Percentiles rank a stretch among this genome's conserved stretches.
Conservation (phyloP, 1,140 invertebrate genomes). For the Arion vulgaris region DNA sequence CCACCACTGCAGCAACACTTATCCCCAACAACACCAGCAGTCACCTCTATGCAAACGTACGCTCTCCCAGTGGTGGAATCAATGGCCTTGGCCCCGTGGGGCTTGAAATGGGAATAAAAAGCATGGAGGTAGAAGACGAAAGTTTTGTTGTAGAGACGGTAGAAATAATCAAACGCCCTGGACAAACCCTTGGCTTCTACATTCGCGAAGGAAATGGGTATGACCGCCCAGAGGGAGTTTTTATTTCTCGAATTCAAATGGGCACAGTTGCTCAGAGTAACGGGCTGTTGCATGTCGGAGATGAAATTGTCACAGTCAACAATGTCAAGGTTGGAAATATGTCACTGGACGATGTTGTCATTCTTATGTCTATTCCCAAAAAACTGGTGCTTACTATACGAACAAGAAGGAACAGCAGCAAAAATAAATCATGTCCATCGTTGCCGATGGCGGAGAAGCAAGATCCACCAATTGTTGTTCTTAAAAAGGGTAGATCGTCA, state of each 20-base stretch:
- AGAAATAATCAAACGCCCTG: slow-evolving; percentile 98
- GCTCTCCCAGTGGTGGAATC: neutral
- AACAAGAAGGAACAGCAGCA: slow-evolving; percentile 65
- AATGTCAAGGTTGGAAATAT: slow-evolving; percentile 96
- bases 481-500: slow-evolving; percentile 81
- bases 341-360: slow-evolving; percentile 98
- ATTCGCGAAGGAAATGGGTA: slow-evolving; percentile 97
- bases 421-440: slow-evolving; percentile 69
- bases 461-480: slow-evolving; percentile 92
- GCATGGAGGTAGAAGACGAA: slow-evolving; percentile 68
- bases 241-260: slow-evolving; percentile 95
- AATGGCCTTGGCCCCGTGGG: slow-evolving; percentile 39
- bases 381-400: slow-evolving; percentile 93
- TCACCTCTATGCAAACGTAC: slow-evolving; percentile 2
- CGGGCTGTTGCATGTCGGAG: slow-evolving; percentile 96
- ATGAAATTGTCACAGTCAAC: slow-evolving; percentile 98
- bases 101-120: slow-evolving; percentile 72
- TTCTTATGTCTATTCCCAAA: slow-evolving; percentile 98
- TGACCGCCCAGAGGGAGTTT: slow-evolving; percentile 94
- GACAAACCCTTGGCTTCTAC: slow-evolving; percentile 97
- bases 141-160: slow-evolving; percentile 87
- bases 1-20: neutral
- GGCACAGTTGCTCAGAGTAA: slow-evolving; percentile 87
- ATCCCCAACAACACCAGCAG: slow-evolving; percentile 1
- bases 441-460: slow-evolving; percentile 75